Evolutionary conservation across 1,140 invertebrate genomes (phyloP).

Genomic region (Telenomus remus): DNA sequence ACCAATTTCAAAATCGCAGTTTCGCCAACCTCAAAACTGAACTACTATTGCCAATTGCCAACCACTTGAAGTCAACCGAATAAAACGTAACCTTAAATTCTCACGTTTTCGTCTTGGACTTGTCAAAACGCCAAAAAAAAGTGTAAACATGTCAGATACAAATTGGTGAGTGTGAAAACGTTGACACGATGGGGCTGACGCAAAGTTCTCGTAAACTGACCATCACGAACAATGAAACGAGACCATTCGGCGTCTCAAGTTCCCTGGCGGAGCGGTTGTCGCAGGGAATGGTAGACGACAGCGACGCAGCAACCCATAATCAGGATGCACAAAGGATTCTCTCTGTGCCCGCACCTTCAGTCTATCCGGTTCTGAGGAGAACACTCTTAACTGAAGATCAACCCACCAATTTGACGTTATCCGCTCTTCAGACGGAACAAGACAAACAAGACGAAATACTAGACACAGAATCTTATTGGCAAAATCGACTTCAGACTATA

Average conservation of each 20-base stretch:
- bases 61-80: too few species aligned
- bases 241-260: constrained; percentile 74
- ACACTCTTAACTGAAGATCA: constrained; percentile 23
- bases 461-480: constrained; percentile 75
- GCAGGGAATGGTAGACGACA: constrained; percentile 18
- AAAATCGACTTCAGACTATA: constrained; percentile 73
- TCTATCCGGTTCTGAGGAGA: too few species aligned
- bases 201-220: constrained; percentile 72
- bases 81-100: too few species aligned
- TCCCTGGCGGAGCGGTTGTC: constrained; percentile 72
- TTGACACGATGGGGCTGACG: constrained; percentile 63
- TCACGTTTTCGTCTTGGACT: too few species aligned
- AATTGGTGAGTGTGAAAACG: constrained; percentile 32
- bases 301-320: too few species aligned
- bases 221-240: constrained; percentile 72
- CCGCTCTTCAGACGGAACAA: constrained; percentile 68
- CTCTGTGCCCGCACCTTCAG: too few species aligned
- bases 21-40: too few species aligned
- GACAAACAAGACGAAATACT: constrained; percentile 66
- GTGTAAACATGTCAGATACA: background rate
- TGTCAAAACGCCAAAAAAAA: too few species aligned
- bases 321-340: too few species aligned
- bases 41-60: too few species aligned
- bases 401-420: constrained; percentile 65
- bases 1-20: too few species aligned